phyloP scores from a whole-genome alignment of 2,888 invertebrate species.

The Odontocolon sp. region DNA sequence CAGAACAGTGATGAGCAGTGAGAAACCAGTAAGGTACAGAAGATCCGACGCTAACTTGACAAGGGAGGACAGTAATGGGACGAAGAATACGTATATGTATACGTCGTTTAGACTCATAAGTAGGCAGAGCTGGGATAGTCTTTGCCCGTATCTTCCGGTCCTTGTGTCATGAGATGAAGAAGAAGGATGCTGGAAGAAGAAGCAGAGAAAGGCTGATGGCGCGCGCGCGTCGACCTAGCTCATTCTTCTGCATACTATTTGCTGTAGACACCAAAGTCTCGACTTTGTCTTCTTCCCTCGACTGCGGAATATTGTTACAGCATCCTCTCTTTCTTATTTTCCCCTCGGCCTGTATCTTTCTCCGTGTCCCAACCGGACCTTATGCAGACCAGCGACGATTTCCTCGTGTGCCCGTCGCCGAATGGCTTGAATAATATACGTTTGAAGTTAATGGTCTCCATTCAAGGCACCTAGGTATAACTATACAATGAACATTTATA shows the following conservation, averaged over 20 bases:
- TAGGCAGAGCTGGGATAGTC: conserved; percentile 36
- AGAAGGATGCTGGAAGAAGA: background rate
- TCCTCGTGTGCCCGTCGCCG: conserved; percentile 63
- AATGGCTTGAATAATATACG: conserved; percentile 73
- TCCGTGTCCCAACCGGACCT: conserved; percentile 62
- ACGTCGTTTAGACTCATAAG: conserved; percentile 66
- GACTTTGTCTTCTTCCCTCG: conserved; percentile 11
- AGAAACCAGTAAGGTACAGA: conserved; percentile 35
- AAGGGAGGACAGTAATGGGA: conserved; percentile 64
- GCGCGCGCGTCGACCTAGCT: background rate
- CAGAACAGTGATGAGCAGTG: conserved; percentile 1
- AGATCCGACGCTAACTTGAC: conserved; percentile 61
- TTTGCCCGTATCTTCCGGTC: conserved; percentile 23
- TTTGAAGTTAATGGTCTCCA: conserved; percentile 74
- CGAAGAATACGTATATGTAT: conserved; percentile 62
- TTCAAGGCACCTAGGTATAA: conserved; percentile 67
- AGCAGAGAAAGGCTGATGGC: background rate
- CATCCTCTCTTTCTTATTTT: conserved; percentile 24
- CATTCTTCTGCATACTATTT: conserved; percentile 26
- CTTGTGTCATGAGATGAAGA: background rate
- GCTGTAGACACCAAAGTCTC: conserved; percentile 33
- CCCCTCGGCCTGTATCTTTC: background rate
- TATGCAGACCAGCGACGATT: conserved; percentile 71
- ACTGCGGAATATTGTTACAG: background rate
- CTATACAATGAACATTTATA: background rate